Base-by-base conservation (phyloP, 2,888 invertebrate genomes). In the Thumatha senex region DNA sequence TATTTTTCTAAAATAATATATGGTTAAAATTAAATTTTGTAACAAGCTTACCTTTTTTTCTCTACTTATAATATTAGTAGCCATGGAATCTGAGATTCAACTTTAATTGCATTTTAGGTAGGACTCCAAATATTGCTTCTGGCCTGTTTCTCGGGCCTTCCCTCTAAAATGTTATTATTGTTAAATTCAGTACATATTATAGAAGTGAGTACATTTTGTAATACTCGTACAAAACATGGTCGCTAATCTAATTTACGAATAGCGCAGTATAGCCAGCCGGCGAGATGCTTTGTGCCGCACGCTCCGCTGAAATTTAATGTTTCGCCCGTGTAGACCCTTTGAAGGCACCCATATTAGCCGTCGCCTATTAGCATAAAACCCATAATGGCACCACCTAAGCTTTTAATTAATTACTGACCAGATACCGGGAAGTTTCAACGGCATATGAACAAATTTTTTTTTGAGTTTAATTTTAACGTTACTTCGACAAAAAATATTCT, bases 351-450 rank as follows among this genome's bases (percentile, higher is more conserved):
- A 84, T 86, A 87, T 86, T 85, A 86, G 79, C 79, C 78, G 72
- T 74, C 70, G 70, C 72, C 78, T 84, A 88, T 89, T 88, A 88
- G 79, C 89, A 89, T 89, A 89, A 86, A 86, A 81, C 82, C 82
- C 83, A 84, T 85, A 85, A 85, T 83, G 76, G 80, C 76, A 80
- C 71, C 75, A 76, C 79, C 77, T 84, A 82, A 84, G 82, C 86
- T 82, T 85, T 84, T 87, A 89, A 89, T 89, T 89, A 88, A 89
- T 90, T 86, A 86, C 82, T 73, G 76, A 69, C 83, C 78, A 74
- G 73, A 78, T 72, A 74, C 74, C 62, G 73, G 69, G 73, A 78
- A 76, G 73, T 72, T 78, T 72, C 68, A 58, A 69, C 68, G 60
- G 70, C 67, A 72, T 74, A 72, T 63, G 54, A 66, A 61, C 67